A percentile compares a stretch with the other conserved stretches of the same genome.
phyloP scores from a whole-genome alignment of 2,888 invertebrate species.

The Hololepta plana region DNA sequence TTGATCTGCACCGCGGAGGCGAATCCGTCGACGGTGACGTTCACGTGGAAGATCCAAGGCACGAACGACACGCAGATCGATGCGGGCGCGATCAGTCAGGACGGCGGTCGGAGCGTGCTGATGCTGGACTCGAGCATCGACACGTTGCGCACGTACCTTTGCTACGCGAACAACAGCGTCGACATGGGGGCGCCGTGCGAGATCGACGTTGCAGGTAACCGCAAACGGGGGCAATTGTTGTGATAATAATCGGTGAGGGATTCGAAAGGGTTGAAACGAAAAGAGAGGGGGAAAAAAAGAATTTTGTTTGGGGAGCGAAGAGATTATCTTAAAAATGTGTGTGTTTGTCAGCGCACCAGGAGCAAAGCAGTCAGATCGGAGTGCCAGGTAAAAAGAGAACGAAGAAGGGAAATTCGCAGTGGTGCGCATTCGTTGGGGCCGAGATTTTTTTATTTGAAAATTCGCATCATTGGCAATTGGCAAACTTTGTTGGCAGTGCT shows the following conservation, averaged over 20 bases:
- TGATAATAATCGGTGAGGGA: constrained; percentile 1
- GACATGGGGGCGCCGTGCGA: constrained; percentile 46
- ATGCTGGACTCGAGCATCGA: constrained; percentile 40
- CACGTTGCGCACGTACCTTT: constrained; percentile 61
- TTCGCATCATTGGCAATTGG: too few relatives aligned
- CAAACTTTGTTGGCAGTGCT: constrained; percentile 8
- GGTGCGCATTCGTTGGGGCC: too few relatives aligned
- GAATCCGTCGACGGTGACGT: constrained; percentile 61
- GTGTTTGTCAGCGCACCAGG: constrained; percentile 44
- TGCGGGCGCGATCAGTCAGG: constrained; percentile 36
- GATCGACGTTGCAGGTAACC: constrained; percentile 46
- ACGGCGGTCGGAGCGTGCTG: constrained; percentile 40
- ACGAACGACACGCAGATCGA: constrained; percentile 61
- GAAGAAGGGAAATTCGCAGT: too few relatives aligned
- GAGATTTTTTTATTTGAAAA: too few relatives aligned
- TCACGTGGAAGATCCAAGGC: constrained; percentile 70
- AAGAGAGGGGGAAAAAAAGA: constrained; percentile 1
- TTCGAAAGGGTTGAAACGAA: not conserved
- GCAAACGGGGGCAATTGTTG: constrained; percentile 1
- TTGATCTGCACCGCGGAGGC: constrained; percentile 66
- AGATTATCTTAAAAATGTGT: constrained; percentile 7
- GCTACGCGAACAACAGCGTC: constrained; percentile 69
- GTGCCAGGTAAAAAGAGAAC: constrained; percentile 28
- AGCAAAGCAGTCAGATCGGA: constrained; percentile 40
- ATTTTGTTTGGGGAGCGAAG: constrained; percentile 6